Evolutionary conservation across 2,888 invertebrate species (phyloP).

Genomic region (Agonopterix alstromeriana): DNA sequence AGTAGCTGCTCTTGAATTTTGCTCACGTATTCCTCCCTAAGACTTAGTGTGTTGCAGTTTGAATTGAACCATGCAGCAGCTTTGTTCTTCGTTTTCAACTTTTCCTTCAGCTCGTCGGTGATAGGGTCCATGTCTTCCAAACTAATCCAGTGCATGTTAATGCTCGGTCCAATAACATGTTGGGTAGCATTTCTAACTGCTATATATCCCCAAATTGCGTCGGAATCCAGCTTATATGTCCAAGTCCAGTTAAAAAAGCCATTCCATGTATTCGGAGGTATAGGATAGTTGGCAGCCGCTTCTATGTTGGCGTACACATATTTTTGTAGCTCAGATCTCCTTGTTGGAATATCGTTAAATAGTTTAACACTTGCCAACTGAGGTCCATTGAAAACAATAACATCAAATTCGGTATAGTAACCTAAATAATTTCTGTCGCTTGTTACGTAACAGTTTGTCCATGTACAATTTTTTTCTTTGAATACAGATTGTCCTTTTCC

Average conservation of each 20-base stretch:
- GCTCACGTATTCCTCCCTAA: slow-evolving; percentile 34
- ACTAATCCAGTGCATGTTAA: slow-evolving; percentile 31
- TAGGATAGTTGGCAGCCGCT: slow-evolving; percentile 39
- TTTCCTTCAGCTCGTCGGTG: slow-evolving; percentile 17
- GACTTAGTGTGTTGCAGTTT: slow-evolving; percentile 40
- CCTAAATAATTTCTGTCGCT: slow-evolving; percentile 28
- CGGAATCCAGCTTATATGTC: slow-evolving; percentile 54
- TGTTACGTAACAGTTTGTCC: slow-evolving; percentile 50
- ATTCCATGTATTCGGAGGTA: slow-evolving; percentile 33
- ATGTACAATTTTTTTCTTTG: slow-evolving; percentile 35
- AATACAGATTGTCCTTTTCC: slow-evolving; percentile 39
- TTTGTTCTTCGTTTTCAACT: slow-evolving; percentile 26
- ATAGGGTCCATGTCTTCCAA: slow-evolving; percentile 25
- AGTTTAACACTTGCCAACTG: slow-evolving; percentile 21
- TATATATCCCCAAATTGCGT: slow-evolving; percentile 47
- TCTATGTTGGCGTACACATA: slow-evolving; percentile 52
- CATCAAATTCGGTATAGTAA: slow-evolving; percentile 39
- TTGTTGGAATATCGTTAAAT: slow-evolving; percentile 26
- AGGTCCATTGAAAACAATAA: slow-evolving; percentile 46
- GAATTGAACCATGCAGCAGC: slow-evolving; percentile 53
- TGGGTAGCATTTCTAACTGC: slow-evolving; percentile 31
- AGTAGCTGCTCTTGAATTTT: slow-evolving; percentile 27
- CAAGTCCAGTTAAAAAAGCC: slow-evolving; percentile 59
- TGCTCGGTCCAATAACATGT: slow-evolving; percentile 36
- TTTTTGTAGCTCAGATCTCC: slow-evolving; percentile 35